Evolutionary conservation across 1,140 invertebrate species (phyloP).

Genomic region (Archivesica marissinica): DNA sequence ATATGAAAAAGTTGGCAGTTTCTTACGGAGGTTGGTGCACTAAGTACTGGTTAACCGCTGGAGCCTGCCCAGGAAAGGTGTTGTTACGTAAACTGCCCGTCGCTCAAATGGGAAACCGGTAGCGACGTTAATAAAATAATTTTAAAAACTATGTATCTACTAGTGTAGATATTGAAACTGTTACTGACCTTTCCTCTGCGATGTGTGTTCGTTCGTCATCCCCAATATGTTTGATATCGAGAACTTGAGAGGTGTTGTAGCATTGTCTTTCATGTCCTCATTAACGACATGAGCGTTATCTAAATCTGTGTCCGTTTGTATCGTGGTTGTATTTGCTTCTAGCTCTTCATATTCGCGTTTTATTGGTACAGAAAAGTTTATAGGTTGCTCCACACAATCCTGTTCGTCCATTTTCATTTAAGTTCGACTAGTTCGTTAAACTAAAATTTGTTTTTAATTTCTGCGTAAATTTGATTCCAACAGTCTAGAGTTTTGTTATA

Average conservation of each 20-base stretch:
- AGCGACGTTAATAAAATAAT: too few species aligned
- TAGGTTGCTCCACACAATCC: not conserved
- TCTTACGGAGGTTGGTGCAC: too few species aligned
- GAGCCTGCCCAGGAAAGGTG: too few species aligned
- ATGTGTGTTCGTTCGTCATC: not conserved
- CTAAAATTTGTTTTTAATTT: too few species aligned
- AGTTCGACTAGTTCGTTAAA: too few species aligned
- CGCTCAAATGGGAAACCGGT: too few species aligned
- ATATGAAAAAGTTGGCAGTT: too few species aligned
- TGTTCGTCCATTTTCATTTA: not conserved
- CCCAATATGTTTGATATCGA: conserved; percentile 25
- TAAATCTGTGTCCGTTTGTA: not conserved
- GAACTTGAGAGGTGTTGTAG: not conserved
- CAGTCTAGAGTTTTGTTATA: too few species aligned
- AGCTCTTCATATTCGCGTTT: not conserved
- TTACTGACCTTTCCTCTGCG: not conserved
- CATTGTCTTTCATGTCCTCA: not conserved
- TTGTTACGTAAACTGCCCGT: too few species aligned
- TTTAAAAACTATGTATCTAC: not conserved
- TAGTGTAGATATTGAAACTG: not conserved
- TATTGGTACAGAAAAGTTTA: conserved; percentile 4
- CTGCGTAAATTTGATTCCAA: too few species aligned
- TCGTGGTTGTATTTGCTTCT: not conserved
- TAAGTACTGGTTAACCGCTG: too few species aligned
- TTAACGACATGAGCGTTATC: not conserved